Evolutionary conservation across 2,797 vertebrate species (phyloP).

Genomic region (Streptopelia turtur): DNA sequence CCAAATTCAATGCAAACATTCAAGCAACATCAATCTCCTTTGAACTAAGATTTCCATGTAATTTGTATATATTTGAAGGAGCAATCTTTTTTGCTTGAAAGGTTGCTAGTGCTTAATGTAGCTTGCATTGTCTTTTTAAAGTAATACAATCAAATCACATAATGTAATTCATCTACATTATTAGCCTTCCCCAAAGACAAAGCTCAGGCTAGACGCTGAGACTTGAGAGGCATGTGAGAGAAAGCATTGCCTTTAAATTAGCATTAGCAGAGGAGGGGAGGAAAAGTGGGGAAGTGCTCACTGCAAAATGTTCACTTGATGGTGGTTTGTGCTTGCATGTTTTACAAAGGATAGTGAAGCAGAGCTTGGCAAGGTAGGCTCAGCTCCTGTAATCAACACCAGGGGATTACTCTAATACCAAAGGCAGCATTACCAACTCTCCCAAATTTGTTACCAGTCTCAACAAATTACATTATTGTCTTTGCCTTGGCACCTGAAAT

Average conservation of each 20-base stretch:
- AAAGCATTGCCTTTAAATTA: not conserved
- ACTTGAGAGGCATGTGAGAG: not conserved
- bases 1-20: not conserved
- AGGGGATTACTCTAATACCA: not conserved
- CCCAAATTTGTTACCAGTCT: not conserved
- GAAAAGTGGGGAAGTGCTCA: not conserved
- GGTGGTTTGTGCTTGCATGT: not conserved
- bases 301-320: not conserved
- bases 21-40: not conserved
- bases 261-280: not conserved
- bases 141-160: conserved; percentile 29
- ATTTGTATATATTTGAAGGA: conserved; percentile 20
- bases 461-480: not conserved
- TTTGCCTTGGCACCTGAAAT: not conserved
- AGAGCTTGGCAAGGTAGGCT: not conserved
- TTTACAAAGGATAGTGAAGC: not conserved
- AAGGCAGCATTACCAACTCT: not conserved
- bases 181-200: conserved; percentile 28
- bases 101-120: conserved; percentile 33
- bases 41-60: not conserved
- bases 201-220: not conserved
- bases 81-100: conserved; percentile 1
- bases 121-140: conserved; percentile 36
- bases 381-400: not conserved
- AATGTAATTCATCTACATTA: conserved; percentile 17